Percentiles rank a stretch among this genome's conserved stretches.
Conservation (phyloP, 2,888 invertebrate genomes). For the Axea sp. region DNA sequence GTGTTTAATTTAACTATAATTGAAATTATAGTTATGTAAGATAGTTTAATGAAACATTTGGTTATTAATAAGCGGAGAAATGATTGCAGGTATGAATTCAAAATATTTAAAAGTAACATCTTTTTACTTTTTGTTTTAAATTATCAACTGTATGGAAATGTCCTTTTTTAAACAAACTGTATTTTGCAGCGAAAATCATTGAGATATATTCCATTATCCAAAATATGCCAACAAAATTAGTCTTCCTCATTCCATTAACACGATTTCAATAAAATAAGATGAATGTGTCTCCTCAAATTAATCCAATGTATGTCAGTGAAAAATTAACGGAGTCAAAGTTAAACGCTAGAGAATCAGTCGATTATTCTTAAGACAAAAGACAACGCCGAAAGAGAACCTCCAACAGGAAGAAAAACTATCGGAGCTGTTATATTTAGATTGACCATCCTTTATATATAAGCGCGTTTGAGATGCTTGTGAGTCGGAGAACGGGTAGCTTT, state of each 20-base stretch:
- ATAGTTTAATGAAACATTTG: no score
- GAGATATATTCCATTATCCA: no score
- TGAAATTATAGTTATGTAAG: no score
- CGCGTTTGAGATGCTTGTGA: slow-evolving; percentile 24
- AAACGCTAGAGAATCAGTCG: not conserved
- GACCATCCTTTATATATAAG: slow-evolving; percentile 34
- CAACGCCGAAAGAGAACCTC: not conserved
- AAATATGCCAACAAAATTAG: slow-evolving; percentile 22
- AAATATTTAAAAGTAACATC: no score
- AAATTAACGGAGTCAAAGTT: slow-evolving; percentile 10
- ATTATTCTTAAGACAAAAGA: slow-evolving; percentile 38
- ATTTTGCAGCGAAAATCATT: no score
- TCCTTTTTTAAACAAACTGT: no score
- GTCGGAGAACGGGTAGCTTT: slow-evolving; percentile 37
- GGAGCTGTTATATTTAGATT: slow-evolving; percentile 43
- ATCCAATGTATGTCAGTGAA: slow-evolving; percentile 9
- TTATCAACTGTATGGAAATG: no score
- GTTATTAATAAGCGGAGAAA: no score
- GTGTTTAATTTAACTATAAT: no score
- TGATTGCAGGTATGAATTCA: no score
- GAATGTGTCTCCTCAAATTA: not conserved
- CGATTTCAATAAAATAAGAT: not conserved
- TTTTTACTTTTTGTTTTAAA: no score
- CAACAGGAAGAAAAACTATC: slow-evolving; percentile 39
- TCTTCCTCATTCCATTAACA: slow-evolving; percentile 5